Percentiles rank a stretch among this genome's conserved stretches.
phyloP scores from a whole-genome alignment of 2,797 vertebrate genomes.

The Poecilia velifera region DNA sequence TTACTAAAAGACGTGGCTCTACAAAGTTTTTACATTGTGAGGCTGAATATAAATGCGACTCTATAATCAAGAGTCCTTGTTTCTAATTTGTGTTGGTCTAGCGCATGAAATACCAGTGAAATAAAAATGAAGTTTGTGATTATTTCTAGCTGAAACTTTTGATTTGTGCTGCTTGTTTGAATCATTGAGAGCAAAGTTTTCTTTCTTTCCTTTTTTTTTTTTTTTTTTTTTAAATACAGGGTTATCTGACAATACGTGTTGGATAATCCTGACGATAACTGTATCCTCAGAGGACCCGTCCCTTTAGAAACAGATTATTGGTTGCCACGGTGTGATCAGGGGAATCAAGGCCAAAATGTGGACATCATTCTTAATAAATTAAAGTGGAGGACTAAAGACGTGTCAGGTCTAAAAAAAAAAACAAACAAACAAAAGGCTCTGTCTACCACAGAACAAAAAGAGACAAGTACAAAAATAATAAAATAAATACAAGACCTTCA shows the following conservation, averaged over 20 bases:
- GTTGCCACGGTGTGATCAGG: neutral
- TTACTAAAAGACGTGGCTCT: neutral
- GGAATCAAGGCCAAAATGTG: neutral
- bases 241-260: too few species aligned
- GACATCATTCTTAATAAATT: neutral
- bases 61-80: neutral
- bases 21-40: neutral
- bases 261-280: neutral
- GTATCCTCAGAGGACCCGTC: neutral
- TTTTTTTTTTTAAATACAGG: neutral
- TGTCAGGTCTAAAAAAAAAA: neutral
- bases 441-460: neutral
- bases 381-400: neutral
- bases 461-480: neutral
- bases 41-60: neutral
- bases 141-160: neutral
- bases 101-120: neutral
- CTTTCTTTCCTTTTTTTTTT: too few species aligned
- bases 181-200: neutral
- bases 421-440: neutral
- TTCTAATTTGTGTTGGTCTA: neutral
- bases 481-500: conserved; percentile 1
- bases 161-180: neutral
- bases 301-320: neutral
- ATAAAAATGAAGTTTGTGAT: neutral